These are phyloP conservation scores for Argopecten irradians DNA, from an alignment of 1,140 invertebrate genomes.

Conservation along the genomic window DNA sequence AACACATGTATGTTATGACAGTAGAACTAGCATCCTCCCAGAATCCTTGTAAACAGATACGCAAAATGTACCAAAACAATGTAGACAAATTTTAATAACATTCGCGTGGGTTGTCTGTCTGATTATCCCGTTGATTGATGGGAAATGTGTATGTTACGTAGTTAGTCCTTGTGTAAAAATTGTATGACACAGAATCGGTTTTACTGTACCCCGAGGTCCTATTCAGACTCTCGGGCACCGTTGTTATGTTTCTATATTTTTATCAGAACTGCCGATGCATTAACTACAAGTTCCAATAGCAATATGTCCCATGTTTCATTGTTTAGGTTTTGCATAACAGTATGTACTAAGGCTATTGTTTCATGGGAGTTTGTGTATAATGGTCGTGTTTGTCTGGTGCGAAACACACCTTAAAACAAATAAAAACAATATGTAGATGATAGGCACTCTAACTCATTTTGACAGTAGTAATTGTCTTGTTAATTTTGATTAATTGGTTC, in stretches of 20 bases:
- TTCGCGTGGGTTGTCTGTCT: background rate
- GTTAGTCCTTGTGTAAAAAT: background rate
- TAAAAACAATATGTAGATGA: background rate
- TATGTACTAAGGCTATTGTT: background rate
- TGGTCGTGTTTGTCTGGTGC: background rate
- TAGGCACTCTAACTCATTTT: background rate
- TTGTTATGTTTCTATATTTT: background rate
- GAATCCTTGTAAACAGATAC: background rate
- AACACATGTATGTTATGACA: background rate
- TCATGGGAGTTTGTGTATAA: background rate
- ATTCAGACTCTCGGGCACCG: background rate
- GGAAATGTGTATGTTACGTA: background rate
- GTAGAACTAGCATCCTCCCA: background rate
- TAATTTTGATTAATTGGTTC: too few species aligned
- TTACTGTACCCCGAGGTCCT: background rate
- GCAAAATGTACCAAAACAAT: background rate
- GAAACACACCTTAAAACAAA: background rate
- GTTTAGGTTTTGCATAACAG: background rate
- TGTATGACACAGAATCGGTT: background rate
- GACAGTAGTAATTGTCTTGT: background rate
- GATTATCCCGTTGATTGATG: background rate
- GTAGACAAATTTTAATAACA: background rate
- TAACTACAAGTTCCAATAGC: conserved; percentile 2
- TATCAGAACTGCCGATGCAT: background rate
- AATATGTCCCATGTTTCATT: background rate